These are phyloP conservation scores for Campylorhamphus procurvoides DNA, from an alignment of 2,113 vertebrate species.

Conservation along the genomic window DNA sequence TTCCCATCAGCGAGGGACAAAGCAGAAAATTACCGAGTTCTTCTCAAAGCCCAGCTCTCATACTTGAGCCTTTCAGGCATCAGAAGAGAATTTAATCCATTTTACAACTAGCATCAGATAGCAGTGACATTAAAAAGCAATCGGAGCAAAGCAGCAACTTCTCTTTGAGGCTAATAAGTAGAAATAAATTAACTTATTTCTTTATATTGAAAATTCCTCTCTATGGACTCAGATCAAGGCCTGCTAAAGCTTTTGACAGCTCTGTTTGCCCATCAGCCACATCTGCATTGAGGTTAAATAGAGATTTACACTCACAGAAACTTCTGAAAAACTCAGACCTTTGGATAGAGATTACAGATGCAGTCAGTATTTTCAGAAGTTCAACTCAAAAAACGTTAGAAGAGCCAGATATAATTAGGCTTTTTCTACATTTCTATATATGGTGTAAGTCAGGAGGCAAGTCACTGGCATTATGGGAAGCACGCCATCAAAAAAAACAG, in stretches of 20 bases:
- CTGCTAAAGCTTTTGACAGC: not conserved
- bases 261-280: not conserved
- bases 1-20: not conserved
- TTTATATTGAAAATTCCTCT: conserved; percentile 24
- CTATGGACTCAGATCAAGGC: not conserved
- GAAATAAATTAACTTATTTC: conserved; percentile 58
- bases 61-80: conserved; percentile 19
- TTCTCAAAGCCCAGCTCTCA: conserved; percentile 18
- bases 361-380: not conserved
- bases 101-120: conserved; percentile 49
- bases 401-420: not conserved
- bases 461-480: not conserved
- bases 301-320: not conserved
- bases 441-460: not conserved
- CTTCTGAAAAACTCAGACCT: not conserved
- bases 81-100: conserved; percentile 44
- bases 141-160: not conserved
- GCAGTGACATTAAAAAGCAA: conserved; percentile 25
- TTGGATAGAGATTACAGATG: not conserved
- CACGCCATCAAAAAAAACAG: not conserved
- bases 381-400: not conserved
- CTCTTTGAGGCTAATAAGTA: conserved; percentile 23
- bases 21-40: not conserved
- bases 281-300: not conserved
- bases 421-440: not conserved